Evolutionary conservation across 2,888 invertebrate species (phyloP).

Genomic region (Himalopsyche kuldschensis): DNA sequence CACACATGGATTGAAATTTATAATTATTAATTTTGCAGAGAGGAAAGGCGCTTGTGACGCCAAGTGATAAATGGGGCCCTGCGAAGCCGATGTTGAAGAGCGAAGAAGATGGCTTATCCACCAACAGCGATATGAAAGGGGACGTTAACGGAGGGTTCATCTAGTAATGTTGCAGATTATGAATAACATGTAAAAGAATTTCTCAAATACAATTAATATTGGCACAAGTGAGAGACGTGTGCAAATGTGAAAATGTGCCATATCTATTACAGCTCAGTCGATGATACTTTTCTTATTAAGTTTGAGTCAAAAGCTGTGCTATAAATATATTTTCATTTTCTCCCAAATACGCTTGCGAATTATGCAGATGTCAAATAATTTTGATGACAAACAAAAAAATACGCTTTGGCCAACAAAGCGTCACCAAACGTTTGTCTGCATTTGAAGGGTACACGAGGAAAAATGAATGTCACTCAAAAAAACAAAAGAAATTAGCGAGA

Average conservation of each 20-base stretch:
- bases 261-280: background rate
- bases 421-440: background rate
- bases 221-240: background rate
- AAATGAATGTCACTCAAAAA: background rate
- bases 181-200: background rate
- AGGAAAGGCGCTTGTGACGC: constrained; percentile 56
- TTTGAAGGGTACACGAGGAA: background rate
- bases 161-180: background rate
- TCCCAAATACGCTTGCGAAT: background rate
- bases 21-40: constrained; percentile 47
- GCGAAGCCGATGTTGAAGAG: constrained; percentile 43
- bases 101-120: constrained; percentile 42
- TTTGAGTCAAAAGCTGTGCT: background rate
- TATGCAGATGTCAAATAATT: background rate
- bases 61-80: constrained; percentile 58
- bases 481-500: background rate
- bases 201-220: background rate
- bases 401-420: background rate
- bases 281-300: background rate
- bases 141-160: constrained; percentile 22
- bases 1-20: background rate
- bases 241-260: background rate
- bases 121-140: background rate
- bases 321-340: background rate
- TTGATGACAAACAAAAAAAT: background rate